phyloP scores from a whole-genome alignment of 2,888 invertebrate species.

The Pharmacophagus antenor region DNA sequence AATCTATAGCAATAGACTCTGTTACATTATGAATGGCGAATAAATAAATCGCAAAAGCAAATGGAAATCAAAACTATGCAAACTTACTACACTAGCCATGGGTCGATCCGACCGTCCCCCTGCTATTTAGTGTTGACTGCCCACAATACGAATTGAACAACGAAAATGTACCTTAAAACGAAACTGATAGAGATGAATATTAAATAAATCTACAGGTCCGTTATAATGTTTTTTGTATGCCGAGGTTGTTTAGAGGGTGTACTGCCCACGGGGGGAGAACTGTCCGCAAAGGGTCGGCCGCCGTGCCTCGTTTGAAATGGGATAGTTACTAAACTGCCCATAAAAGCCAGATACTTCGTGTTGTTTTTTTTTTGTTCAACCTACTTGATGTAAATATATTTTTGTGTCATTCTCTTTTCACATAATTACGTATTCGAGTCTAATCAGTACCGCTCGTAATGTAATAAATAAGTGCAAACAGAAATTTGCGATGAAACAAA shows the following conservation, averaged over 20 bases:
- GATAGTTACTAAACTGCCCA: constrained; percentile 7
- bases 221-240: constrained; percentile 65
- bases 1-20: neutral
- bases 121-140: constrained; percentile 52
- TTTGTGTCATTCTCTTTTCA: too few species aligned
- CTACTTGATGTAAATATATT: too few species aligned
- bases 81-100: constrained; percentile 65
- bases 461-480: too few species aligned
- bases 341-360: too few species aligned
- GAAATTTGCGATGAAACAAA: too few species aligned
- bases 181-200: constrained; percentile 42
- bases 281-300: constrained; percentile 77
- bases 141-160: constrained; percentile 47
- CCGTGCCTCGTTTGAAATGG: constrained; percentile 58
- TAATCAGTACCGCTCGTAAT: too few species aligned
- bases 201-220: constrained; percentile 37
- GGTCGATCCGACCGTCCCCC: constrained; percentile 72
- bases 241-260: constrained; percentile 67
- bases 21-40: constrained; percentile 24
- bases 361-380: too few species aligned
- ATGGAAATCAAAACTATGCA: constrained; percentile 74
- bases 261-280: constrained; percentile 78
- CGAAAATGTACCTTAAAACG: constrained; percentile 34
- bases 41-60: constrained; percentile 35
- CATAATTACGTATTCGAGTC: too few species aligned